Conservation (phyloP, 2,797 vertebrate genomes). For the Poeciliopsis turneri region DNA sequence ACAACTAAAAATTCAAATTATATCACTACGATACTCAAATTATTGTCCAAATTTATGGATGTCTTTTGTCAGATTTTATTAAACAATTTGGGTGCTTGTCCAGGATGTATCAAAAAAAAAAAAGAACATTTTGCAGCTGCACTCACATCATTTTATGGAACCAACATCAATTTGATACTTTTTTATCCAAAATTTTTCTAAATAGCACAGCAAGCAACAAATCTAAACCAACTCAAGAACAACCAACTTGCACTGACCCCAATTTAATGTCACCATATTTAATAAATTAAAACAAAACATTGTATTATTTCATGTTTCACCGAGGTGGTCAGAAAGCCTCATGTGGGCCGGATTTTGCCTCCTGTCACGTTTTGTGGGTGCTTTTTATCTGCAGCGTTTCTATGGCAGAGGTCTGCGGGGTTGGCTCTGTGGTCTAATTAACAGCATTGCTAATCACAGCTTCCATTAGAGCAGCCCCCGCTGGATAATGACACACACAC, state of each 20-base stretch:
- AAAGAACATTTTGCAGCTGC: neutral
- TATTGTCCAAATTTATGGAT: neutral
- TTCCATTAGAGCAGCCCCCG: conserved; percentile 79
- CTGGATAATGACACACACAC: conserved; percentile 80
- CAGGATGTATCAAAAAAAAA: neutral
- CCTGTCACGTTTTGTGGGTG: conserved; percentile 27
- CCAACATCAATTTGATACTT: neutral
- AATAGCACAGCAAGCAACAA: neutral
- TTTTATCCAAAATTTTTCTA: neutral
- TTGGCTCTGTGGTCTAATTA: conserved; percentile 81
- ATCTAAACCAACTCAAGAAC: neutral
- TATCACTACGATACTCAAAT: neutral
- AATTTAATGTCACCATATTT: conserved; percentile 16
- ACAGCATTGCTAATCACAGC: conserved; percentile 83
- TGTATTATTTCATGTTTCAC: conserved; percentile 39
- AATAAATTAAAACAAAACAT: conserved; percentile 29
- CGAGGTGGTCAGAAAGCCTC: conserved; percentile 40
- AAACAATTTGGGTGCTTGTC: neutral
- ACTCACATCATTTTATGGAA: neutral
- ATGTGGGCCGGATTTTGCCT: conserved; percentile 32
- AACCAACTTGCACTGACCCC: neutral
- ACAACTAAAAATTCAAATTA: neutral
- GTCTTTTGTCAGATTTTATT: neutral
- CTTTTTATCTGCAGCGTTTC: conserved; percentile 62
- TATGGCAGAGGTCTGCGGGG: conserved; percentile 67